These are phyloP conservation scores for Myiotriccus ornatus DNA, from an alignment of 2,797 vertebrate species.

Conservation along the genomic window DNA sequence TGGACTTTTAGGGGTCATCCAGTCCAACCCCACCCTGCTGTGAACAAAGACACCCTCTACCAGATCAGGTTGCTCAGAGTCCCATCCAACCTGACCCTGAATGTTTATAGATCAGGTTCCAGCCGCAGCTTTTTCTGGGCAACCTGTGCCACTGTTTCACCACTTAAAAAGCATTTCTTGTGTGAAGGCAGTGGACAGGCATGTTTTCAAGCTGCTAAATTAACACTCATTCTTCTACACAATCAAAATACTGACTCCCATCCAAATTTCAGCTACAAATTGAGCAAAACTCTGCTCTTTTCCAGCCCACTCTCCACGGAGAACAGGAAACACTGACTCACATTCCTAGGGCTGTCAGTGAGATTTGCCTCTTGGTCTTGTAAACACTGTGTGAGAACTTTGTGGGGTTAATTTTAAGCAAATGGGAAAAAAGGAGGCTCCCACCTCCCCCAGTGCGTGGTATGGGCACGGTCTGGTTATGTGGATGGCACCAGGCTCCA, in stretches of 20 bases:
- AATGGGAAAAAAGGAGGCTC: not conserved
- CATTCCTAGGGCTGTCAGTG: rapidly evolving
- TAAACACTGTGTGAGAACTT: not conserved
- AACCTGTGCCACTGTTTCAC: not conserved
- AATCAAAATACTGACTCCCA: not conserved
- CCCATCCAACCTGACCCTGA: not conserved
- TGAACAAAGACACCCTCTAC: not conserved
- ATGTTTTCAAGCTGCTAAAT: not conserved
- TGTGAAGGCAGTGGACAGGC: not conserved
- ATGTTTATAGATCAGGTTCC: not conserved
- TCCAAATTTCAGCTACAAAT: not conserved
- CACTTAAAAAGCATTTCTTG: not conserved
- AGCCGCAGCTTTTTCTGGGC: rapidly evolving
- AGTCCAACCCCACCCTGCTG: no score
- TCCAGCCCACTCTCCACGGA: not conserved
- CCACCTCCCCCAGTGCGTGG: rapidly evolving
- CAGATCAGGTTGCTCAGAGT: not conserved
- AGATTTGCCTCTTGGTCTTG: not conserved
- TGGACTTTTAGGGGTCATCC: not conserved
- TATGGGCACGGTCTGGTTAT: not conserved
- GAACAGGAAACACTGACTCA: not conserved
- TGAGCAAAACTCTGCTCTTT: not conserved
- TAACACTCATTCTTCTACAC: rapidly evolving
- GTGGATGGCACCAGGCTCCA: not conserved
- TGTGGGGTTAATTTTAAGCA: not conserved